phyloP scores from a whole-genome alignment of 1,140 invertebrate genomes.

The Bombus consobrinus region DNA sequence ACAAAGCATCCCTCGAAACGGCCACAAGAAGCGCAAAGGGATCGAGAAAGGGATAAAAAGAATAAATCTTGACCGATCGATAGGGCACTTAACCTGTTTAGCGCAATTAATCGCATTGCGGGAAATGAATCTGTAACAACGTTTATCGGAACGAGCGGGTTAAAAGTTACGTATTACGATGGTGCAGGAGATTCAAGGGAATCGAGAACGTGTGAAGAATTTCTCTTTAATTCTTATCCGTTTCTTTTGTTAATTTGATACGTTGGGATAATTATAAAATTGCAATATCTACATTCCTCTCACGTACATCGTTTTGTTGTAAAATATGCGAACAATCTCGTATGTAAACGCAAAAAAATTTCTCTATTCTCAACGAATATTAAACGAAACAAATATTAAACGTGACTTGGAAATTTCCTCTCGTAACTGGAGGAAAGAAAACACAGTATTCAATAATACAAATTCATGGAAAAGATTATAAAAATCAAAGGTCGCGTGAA shows the following conservation, averaged over 20 bases:
- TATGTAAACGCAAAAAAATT: neutral
- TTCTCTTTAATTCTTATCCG: too few species aligned
- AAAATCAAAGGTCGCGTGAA: neutral
- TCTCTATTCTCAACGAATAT: neutral
- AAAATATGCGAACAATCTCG: too few species aligned
- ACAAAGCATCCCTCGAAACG: neutral
- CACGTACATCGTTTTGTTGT: too few species aligned
- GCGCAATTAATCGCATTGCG: slow-evolving; percentile 42
- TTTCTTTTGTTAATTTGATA: too few species aligned
- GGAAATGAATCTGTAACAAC: slow-evolving; percentile 27
- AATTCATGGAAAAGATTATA: neutral
- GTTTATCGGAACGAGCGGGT: neutral
- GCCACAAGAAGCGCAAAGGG: neutral
- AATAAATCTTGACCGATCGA: slow-evolving; percentile 20
- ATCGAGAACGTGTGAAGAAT: too few species aligned
- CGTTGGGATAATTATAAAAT: too few species aligned
- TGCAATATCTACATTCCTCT: too few species aligned
- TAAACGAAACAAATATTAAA: too few species aligned
- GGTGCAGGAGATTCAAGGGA: neutral
- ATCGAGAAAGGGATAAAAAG: neutral
- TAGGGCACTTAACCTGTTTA: slow-evolving; percentile 40
- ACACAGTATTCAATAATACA: too few species aligned
- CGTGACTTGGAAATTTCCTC: too few species aligned
- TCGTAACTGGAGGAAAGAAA: too few species aligned
- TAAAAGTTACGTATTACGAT: neutral